Base-by-base conservation (phyloP, 92 coral and sea anemone genomes). In the Palythoa grandis region DNA sequence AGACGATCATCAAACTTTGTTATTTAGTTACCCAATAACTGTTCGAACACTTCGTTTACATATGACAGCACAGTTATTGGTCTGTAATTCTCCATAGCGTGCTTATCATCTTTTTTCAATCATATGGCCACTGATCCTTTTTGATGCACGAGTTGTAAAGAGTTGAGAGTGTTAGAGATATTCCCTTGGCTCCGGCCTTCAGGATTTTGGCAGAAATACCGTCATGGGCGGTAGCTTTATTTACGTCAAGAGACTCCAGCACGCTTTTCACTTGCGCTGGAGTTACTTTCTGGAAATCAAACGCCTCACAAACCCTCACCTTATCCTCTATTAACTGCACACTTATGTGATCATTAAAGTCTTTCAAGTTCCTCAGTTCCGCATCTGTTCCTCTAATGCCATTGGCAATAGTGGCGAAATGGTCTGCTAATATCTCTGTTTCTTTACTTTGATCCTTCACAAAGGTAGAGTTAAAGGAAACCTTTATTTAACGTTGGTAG, bases 201-300 rank as follows among this genome's bases (percentile, higher is more conserved):
- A 86, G 53, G 3, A 82, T 52, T 83, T 76, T 90, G 13, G 88
- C 70, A 52, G 92, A 57, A 50, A 86, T 86, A 17, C 63, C 38
- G 74, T 86, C 92, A 73, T 83, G 40, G 14, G 86, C 90, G 23
- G 89, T 82, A 3, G 89, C 86, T 78, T 89, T 89, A 11, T 60
- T 89, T 7, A 23, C 60, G 83, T 86, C 77, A 54, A 86, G 71
- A 24, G 71, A 56, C 57, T 77, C 84, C 15, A 89, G 74, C 24
- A 39, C 92, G 29, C 70, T 56, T 70, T 35, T 35, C 14, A 86
- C 87, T 79, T 86, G 82, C 19, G 16, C 52, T 35, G 29, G 67
- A 15, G n/a, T 72, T 29, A 86, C 39, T 11, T 15, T 73, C 17
- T 74, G 69, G 65, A 86, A 65, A 39, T 65, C 61, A 10, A 68